Evolutionary conservation across 2,888 invertebrate species (phyloP).

Genomic region (Operophtera brumata): DNA sequence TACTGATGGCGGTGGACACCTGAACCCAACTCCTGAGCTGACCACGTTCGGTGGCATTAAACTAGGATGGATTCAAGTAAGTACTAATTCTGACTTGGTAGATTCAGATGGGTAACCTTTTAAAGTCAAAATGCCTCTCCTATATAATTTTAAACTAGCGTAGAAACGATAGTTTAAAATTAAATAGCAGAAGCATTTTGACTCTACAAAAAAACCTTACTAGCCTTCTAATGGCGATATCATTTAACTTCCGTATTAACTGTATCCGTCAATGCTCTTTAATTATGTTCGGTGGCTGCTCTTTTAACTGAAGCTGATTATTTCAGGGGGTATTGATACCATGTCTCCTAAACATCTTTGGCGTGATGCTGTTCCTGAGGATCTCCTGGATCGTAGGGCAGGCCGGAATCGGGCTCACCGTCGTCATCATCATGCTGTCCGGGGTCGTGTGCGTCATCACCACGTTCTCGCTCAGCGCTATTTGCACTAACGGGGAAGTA

Average conservation of each 20-base stretch:
- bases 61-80: constrained; percentile 89
- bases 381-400: constrained; percentile 98
- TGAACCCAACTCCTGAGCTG: constrained; percentile 46
- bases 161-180: too few relatives aligned
- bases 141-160: too few relatives aligned
- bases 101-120: not conserved
- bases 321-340: constrained; percentile 90
- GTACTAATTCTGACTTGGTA: constrained; percentile 2
- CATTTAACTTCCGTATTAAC: too few relatives aligned
- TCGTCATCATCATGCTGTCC: constrained; percentile 77
- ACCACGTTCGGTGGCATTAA: constrained; percentile 80
- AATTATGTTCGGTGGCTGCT: too few relatives aligned
- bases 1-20: not conserved
- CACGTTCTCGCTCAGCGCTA: constrained; percentile 91
- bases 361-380: constrained; percentile 98
- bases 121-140: too few relatives aligned
- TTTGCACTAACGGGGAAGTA: constrained; percentile 97
- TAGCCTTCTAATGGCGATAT: too few relatives aligned
- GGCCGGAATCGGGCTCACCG: constrained; percentile 88
- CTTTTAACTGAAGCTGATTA: not conserved
- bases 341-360: constrained; percentile 98
- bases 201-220: too few relatives aligned
- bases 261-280: too few relatives aligned
- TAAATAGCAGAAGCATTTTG: too few relatives aligned
- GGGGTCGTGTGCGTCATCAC: constrained; percentile 88